Conservation (phyloP, 2,797 vertebrate species). For the Mareca strepera region DNA sequence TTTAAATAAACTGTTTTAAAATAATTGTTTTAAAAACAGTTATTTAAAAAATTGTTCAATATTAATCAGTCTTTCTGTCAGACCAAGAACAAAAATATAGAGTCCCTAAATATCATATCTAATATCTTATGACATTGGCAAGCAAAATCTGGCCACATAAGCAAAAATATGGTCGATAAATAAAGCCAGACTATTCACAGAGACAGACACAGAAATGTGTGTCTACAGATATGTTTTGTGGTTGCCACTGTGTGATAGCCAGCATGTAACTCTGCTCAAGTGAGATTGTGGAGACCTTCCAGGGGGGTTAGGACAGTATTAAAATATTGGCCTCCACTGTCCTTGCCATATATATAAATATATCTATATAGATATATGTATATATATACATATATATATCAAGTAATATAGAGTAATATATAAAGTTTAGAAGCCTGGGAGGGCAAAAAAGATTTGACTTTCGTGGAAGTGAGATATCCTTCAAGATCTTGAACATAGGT, state of each 20-base stretch:
- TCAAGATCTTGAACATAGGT: neutral
- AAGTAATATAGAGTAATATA: too few relatives aligned
- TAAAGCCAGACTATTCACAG: neutral
- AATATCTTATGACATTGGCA: neutral
- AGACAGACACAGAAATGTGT: rapidly evolving
- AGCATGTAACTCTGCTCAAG: neutral
- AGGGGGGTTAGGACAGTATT: neutral
- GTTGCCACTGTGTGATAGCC: neutral
- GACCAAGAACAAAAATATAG: neutral
- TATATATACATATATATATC: too few relatives aligned
- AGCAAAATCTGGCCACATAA: neutral
- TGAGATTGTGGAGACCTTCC: neutral
- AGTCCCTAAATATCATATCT: neutral
- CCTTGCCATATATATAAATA: neutral
- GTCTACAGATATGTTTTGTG: neutral
- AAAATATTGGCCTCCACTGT: neutral
- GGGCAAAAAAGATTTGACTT: neutral
- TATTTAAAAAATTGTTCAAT: neutral
- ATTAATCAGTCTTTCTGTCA: neutral
- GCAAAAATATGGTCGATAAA: neutral
- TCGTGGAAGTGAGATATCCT: neutral
- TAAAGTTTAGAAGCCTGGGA: neutral
- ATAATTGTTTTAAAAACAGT: too few relatives aligned
- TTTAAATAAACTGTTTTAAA: too few relatives aligned
- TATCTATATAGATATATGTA: too few relatives aligned